Conservation (phyloP, 2,113 vertebrate species). For the Caranx ignobilis region DNA sequence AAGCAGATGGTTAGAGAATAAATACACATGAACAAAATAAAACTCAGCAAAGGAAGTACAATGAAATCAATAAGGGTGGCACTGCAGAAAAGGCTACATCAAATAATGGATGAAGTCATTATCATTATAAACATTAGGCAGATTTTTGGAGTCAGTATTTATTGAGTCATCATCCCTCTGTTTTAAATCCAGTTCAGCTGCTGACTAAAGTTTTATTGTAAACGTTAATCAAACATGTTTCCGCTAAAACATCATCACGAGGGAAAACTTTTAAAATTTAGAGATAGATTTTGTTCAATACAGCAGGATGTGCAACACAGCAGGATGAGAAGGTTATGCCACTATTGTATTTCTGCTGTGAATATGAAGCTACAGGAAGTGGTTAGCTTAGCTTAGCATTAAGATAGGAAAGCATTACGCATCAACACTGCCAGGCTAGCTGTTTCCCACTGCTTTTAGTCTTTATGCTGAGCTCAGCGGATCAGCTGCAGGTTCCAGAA, state of each 20-base stretch:
- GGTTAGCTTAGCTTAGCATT: neutral
- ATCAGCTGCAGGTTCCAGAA: neutral
- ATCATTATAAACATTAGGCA: constrained; percentile 13
- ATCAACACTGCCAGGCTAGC: no score
- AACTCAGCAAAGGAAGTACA: constrained; percentile 23
- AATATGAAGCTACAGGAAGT: neutral
- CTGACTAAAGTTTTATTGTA: neutral
- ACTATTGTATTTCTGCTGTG: neutral
- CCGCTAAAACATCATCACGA: neutral
- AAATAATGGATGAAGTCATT: constrained; percentile 23
- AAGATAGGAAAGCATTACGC: neutral
- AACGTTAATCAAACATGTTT: neutral
- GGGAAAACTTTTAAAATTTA: neutral
- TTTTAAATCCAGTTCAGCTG: neutral
- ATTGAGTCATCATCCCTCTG: constrained; percentile 5
- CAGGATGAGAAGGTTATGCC: neutral
- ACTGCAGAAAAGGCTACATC: constrained; percentile 7
- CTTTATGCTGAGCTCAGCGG: neutral
- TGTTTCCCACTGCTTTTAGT: neutral
- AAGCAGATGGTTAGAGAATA: constrained; percentile 61
- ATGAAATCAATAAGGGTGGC: constrained; percentile 6
- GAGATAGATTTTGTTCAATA: neutral
- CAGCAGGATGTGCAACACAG: no score
- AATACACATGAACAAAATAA: constrained; percentile 24
- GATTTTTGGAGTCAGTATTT: constrained; percentile 34